Evolutionary conservation across 2,888 invertebrate genomes (phyloP), one percentile per base, ranked within the genome.

Genomic region (Cabera pusaria): DNA sequence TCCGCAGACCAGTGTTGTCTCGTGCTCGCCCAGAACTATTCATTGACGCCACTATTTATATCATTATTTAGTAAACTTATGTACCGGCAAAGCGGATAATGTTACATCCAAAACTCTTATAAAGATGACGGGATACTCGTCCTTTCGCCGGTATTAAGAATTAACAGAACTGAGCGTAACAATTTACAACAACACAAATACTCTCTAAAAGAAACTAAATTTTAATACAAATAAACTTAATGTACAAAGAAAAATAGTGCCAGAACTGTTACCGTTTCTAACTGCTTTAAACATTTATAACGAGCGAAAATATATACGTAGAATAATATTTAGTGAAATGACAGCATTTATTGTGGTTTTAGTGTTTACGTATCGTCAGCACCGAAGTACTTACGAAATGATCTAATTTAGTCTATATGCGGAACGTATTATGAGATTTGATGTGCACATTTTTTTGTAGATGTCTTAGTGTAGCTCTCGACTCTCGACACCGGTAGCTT

Each of bases 321-420:
- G 45, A 47, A 37, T 57, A 56, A 51, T 57, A 54, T 60, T 54
- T 59, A 57, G 45, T 55, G 58, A 56, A 63, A 58, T 56, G 59
- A 56, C 67, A 75, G 84, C 83, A 84, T 84, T 84, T 83, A 81
- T 69, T 66, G 61, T 63, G 57, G 44, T 61, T 63, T 66, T 64
- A 59, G 59, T 51, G 44, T 56, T 53, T 49, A 44, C 49, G 47
- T 40, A 52, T 46, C 52, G 52, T 66, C 73, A 77, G 73, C 77
- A 72, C 69, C 67, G 44, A 59, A 47, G 72, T 83, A 81, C 79
- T 77, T 83, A 80, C 73, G 72, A 71, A 71, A 56, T 45, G 35
- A 45, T 49, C 29, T 35, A 26, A 26, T 42, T 31, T 31, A 19
- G 1, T 34, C 9, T 28, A 16, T 21, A 7, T 6, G 8, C 6